A percentile compares a stretch with the other conserved stretches of the same genome.
phyloP scores from a whole-genome alignment of 1,140 invertebrate genomes.

The Caenorhabditis inopinata region DNA sequence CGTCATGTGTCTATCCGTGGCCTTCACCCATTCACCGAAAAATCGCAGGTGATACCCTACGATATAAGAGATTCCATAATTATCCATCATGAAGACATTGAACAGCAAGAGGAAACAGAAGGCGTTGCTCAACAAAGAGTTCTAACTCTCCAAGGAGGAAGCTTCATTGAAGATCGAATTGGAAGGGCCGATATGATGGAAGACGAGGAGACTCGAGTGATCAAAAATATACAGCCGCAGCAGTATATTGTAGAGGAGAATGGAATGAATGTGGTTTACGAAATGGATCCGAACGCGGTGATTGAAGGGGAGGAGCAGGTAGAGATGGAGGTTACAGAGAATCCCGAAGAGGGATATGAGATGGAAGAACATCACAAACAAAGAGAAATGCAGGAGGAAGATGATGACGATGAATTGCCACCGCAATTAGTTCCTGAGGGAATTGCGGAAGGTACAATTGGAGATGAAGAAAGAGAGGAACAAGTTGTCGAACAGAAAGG shows the following conservation, averaged over 20 bases:
- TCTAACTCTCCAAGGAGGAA: background rate
- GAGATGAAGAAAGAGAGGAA: background rate
- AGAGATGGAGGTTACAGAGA: background rate
- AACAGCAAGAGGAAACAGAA: background rate
- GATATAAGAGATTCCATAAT: background rate
- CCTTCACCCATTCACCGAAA: background rate
- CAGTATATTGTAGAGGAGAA: constrained; percentile 12
- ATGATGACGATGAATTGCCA: background rate
- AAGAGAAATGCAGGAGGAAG: background rate
- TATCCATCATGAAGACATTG: background rate
- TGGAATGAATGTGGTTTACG: background rate
- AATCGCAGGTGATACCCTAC: background rate
- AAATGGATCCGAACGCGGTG: background rate
- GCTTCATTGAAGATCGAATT: background rate
- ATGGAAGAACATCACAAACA: background rate
- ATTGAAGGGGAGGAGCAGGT: background rate
- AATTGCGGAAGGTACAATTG: background rate
- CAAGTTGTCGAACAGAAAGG: background rate
- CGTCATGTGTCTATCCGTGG: background rate
- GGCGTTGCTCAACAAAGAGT: background rate
- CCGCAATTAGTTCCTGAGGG: background rate
- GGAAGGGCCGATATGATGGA: constrained; percentile 2
- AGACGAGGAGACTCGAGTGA: background rate
- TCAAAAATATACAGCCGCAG: background rate
- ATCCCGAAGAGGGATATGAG: background rate